A percentile compares a stretch with the other conserved stretches of the same genome.
phyloP scores from a whole-genome alignment of 2,888 invertebrate species.

The Teinopalpus imperialis region DNA sequence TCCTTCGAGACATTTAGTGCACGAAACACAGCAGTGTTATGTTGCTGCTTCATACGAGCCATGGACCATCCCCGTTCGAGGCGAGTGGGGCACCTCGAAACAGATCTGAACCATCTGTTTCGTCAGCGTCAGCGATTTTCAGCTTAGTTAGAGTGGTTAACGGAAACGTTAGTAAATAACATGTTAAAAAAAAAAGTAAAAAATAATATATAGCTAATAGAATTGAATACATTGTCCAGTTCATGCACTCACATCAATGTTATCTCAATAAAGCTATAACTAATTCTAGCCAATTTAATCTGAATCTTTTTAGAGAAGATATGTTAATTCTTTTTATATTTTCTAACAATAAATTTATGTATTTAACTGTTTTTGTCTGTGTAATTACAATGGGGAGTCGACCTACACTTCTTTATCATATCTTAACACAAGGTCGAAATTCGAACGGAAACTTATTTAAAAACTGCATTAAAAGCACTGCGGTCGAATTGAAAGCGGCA shows the following conservation, averaged over 20 bases:
- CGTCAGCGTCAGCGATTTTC: no score
- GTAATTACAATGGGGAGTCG: no score
- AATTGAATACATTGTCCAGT: not conserved
- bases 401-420: not conserved
- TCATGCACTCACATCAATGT: constrained; percentile 12
- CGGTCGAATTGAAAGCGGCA: constrained; percentile 54
- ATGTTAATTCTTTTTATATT: constrained; percentile 28
- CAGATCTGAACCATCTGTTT: no score
- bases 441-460: constrained; percentile 4
- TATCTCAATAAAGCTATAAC: constrained; percentile 18
- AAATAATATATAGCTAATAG: no score
- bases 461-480: constrained; percentile 24
- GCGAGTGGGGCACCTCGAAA: no score
- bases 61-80: no score
- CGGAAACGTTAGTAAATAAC: no score
- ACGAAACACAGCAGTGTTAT: no score
- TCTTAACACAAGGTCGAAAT: constrained; percentile 22
- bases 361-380: constrained; percentile 19
- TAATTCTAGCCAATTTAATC: constrained; percentile 9
- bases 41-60: no score
- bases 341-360: constrained; percentile 28
- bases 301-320: constrained; percentile 7
- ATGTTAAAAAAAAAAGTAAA: no score
- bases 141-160: no score
- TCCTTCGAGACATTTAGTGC: no score